A percentile compares a stretch with the other conserved stretches of the same genome.
phyloP scores from a whole-genome alignment of 2,797 vertebrate genomes.

The Sternarchorhynchus goeldii region DNA sequence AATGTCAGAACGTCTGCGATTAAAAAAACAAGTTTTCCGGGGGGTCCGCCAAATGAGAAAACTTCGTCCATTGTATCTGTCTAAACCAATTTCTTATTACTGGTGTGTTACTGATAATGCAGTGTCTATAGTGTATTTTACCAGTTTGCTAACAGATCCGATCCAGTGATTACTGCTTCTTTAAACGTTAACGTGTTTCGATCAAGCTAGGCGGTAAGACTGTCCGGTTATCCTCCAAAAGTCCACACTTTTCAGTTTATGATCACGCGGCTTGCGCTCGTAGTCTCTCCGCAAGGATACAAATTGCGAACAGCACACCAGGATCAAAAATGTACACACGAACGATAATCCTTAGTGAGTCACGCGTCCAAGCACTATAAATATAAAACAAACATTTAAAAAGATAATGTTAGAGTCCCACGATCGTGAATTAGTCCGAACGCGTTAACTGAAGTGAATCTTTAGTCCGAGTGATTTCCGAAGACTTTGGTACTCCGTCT shows the following conservation, averaged over 20 bases:
- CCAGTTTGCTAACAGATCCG: not conserved
- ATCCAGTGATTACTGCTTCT: not conserved
- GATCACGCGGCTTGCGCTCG: no score
- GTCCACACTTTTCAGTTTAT: not conserved
- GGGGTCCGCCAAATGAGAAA: not conserved
- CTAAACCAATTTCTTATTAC: not conserved
- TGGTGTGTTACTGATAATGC: no score
- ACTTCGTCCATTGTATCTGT: not conserved
- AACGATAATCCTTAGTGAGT: not conserved
- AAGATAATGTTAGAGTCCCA: not conserved
- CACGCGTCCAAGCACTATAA: not conserved
- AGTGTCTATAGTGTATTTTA: not conserved
- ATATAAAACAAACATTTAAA: not conserved
- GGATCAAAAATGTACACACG: not conserved
- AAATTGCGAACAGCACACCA: not conserved
- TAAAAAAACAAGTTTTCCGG: not conserved
- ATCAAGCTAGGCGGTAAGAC: constrained; percentile 1
- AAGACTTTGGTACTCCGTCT: constrained; percentile 52
- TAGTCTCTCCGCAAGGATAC: not conserved
- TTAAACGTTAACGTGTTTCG: not conserved
- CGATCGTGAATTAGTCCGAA: constrained; percentile 25
- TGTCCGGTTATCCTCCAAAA: not conserved
- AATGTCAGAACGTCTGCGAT: not conserved
- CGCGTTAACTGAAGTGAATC: constrained; percentile 12
- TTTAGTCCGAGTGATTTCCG: constrained; percentile 38